Evolutionary conservation across 2,888 invertebrate genomes (phyloP).

Genomic region (Tromatobia lineatoria): DNA sequence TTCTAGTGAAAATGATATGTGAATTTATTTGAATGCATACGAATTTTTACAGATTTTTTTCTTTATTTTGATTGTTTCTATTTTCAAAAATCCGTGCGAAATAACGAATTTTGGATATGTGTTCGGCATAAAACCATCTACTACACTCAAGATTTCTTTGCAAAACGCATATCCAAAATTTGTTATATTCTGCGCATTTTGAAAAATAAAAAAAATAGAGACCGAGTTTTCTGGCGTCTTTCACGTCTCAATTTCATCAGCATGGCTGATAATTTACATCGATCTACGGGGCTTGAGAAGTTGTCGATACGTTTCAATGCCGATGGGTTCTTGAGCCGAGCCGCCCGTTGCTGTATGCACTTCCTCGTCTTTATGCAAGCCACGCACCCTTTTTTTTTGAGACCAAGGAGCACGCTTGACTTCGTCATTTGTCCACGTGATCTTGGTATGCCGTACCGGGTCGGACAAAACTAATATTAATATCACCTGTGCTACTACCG

Average conservation of each 20-base stretch:
- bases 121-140: no score
- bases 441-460: constrained; percentile 32
- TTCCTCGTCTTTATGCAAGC: constrained; percentile 1
- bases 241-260: constrained; percentile 17
- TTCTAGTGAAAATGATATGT: no score
- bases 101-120: no score
- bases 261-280: constrained; percentile 28
- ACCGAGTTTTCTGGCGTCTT: constrained; percentile 8
- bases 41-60: no score
- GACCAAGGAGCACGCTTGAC: constrained; percentile 30
- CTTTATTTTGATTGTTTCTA: no score
- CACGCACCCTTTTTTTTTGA: constrained; percentile 32
- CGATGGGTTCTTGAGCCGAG: constrained; percentile 5
- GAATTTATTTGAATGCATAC: no score
- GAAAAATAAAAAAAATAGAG: no score
- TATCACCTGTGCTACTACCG: constrained; percentile 26
- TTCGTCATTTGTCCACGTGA: constrained; percentile 21
- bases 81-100: no score
- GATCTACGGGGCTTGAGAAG: constrained; percentile 36
- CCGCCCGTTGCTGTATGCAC: not conserved
- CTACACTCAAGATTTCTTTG: no score
- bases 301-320: constrained; percentile 11
- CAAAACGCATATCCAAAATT: no score
- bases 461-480: constrained; percentile 4
- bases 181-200: no score